phyloP scores from a whole-genome alignment of 1,140 invertebrate genomes.

The Galleria mellonella region DNA sequence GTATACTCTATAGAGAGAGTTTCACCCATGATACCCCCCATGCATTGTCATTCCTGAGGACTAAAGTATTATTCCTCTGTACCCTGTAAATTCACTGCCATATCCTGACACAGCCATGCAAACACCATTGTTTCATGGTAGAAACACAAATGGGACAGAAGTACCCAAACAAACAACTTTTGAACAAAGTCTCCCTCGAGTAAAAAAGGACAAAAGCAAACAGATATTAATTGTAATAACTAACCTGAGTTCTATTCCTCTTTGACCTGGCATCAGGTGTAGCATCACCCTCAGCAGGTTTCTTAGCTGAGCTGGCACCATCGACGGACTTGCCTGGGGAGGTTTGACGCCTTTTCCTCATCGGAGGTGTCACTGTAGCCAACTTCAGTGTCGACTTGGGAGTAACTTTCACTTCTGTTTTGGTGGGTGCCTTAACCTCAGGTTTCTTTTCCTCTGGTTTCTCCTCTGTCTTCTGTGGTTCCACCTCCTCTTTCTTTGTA shows the following conservation, averaged over 20 bases:
- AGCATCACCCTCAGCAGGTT: constrained; percentile 33
- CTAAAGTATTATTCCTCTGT: too few species aligned
- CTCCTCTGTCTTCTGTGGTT: constrained; percentile 30
- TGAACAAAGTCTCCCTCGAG: too few species aligned
- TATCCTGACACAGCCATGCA: too few species aligned
- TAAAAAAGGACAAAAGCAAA: too few species aligned
- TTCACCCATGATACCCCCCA: too few species aligned
- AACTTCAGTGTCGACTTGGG: constrained; percentile 71
- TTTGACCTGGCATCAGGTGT: constrained; percentile 62
- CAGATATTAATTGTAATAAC: constrained; percentile 4
- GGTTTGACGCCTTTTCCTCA: constrained; percentile 65
- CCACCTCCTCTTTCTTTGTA: constrained; percentile 34
- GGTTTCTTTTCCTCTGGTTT: constrained; percentile 49
- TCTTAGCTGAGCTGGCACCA: constrained; percentile 52
- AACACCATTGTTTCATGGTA: too few species aligned
- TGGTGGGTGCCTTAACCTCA: constrained; percentile 34
- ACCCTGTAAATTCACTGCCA: too few species aligned
- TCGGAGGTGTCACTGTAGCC: constrained; percentile 72
- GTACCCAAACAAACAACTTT: too few species aligned
- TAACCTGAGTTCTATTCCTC: constrained; percentile 67
- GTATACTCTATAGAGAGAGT: too few species aligned
- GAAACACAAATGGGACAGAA: too few species aligned
- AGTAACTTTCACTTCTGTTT: constrained; percentile 41
- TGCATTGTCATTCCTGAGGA: too few species aligned
- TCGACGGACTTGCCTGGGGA: constrained; percentile 47